Percentiles rank a stretch among this genome's conserved stretches.
phyloP scores from a whole-genome alignment of 2,888 invertebrate species.

The Leptinotarsa juncta region DNA sequence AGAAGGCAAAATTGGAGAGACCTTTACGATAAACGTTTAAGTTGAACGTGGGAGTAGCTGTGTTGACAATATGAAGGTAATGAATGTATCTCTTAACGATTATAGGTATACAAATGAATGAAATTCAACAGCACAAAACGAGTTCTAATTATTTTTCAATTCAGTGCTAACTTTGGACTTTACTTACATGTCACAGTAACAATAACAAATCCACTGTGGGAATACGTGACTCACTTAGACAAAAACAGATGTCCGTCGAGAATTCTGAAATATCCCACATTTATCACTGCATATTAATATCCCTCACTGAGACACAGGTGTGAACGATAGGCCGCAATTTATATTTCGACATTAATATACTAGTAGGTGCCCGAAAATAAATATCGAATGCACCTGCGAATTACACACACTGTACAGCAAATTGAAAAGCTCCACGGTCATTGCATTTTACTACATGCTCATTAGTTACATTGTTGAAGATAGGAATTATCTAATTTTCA shows the following conservation, averaged over 20 bases:
- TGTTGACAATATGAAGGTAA: no score
- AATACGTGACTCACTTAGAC: neutral
- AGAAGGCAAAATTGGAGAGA: no score
- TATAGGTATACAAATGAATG: no score
- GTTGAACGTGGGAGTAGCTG: no score
- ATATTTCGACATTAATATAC: neutral
- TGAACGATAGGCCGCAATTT: neutral
- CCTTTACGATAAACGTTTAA: no score
- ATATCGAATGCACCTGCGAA: neutral
- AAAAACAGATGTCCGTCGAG: slow-evolving; percentile 5
- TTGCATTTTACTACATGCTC: slow-evolving; percentile 14
- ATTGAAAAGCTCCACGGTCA: slow-evolving; percentile 10
- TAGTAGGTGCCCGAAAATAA: neutral
- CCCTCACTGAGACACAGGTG: neutral
- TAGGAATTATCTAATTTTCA: slow-evolving; percentile 18
- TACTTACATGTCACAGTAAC: neutral
- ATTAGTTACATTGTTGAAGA: slow-evolving; percentile 18
- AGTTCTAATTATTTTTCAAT: neutral
- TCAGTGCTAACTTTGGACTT: neutral
- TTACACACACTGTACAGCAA: slow-evolving; percentile 6
- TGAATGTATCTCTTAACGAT: no score
- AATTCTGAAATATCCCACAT: neutral
- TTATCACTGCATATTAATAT: slow-evolving; percentile 3
- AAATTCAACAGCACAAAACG: neutral
- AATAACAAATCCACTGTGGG: neutral